phyloP scores from a whole-genome alignment of 2,888 invertebrate species.

The Rhagonycha fulva region DNA sequence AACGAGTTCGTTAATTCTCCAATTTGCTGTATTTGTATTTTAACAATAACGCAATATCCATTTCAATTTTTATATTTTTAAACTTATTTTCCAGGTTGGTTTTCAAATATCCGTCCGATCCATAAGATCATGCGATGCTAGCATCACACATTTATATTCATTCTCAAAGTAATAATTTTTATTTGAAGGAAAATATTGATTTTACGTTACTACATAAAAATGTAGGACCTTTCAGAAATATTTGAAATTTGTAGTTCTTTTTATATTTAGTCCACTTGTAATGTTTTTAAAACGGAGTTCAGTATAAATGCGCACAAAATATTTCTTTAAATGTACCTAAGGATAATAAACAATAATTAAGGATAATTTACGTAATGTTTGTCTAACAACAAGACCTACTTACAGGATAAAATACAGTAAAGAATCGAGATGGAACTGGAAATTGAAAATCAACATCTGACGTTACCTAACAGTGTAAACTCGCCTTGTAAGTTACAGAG shows the following conservation, averaged over 20 bases:
- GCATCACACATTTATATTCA: not conserved
- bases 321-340: not conserved
- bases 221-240: not conserved
- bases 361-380: not conserved
- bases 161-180: not conserved
- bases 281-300: too few species aligned
- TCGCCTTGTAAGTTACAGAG: constrained; percentile 8
- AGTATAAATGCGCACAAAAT: not conserved
- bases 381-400: not conserved
- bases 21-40: not conserved
- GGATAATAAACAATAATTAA: not conserved
- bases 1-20: not conserved
- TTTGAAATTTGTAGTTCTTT: too few species aligned
- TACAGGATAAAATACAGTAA: constrained; percentile 4
- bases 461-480: constrained; percentile 7
- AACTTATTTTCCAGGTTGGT: not conserved
- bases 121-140: too few species aligned
- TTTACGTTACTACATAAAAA: not conserved
- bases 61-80: not conserved
- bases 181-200: not conserved
- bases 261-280: too few species aligned
- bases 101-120: too few species aligned
- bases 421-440: constrained; percentile 11
- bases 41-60: not conserved
- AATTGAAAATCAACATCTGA: constrained; percentile 9